phyloP scores from a whole-genome alignment of 2,888 invertebrate species.

The Chymomyza caudatula region DNA sequence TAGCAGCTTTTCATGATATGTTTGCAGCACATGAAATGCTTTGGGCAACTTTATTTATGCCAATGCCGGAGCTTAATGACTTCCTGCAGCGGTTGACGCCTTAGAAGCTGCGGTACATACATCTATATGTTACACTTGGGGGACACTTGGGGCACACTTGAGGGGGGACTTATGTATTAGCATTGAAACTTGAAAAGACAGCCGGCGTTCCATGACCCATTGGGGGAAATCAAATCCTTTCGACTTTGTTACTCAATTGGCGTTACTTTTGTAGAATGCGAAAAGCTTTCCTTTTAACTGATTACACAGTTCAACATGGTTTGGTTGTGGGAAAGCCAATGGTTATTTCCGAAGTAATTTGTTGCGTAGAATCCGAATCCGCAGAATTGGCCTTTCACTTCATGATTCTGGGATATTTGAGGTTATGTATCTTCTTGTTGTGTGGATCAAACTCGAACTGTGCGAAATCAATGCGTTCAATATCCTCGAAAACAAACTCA shows the following conservation, averaged over 20 bases:
- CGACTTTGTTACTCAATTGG: too few relatives aligned
- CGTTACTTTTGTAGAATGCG: too few relatives aligned
- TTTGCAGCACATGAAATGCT: constrained; percentile 6
- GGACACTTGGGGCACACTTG: too few relatives aligned
- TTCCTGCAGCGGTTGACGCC: constrained; percentile 49
- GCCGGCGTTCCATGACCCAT: background rate
- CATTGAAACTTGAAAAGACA: background rate
- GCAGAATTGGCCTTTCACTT: too few relatives aligned
- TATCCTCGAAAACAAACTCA: constrained; percentile 92
- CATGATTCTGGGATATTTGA: too few relatives aligned
- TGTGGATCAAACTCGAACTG: constrained; percentile 76
- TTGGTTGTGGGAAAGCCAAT: too few relatives aligned
- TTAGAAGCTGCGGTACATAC: background rate
- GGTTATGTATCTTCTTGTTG: constrained; percentile 86
- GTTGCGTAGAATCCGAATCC: too few relatives aligned
- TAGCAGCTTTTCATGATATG: constrained; percentile 4
- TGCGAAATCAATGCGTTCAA: constrained; percentile 85
- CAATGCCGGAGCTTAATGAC: constrained; percentile 64
- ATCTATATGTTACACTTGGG: background rate
- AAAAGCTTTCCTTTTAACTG: too few relatives aligned
- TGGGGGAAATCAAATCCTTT: too few relatives aligned
- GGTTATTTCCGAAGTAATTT: too few relatives aligned
- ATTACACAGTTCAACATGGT: too few relatives aligned
- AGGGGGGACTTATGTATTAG: background rate
- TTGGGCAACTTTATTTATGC: constrained; percentile 65